A percentile compares a stretch with the other conserved stretches of the same genome.
phyloP scores from a whole-genome alignment of 2,113 vertebrate genomes.

The Athene noctua region DNA sequence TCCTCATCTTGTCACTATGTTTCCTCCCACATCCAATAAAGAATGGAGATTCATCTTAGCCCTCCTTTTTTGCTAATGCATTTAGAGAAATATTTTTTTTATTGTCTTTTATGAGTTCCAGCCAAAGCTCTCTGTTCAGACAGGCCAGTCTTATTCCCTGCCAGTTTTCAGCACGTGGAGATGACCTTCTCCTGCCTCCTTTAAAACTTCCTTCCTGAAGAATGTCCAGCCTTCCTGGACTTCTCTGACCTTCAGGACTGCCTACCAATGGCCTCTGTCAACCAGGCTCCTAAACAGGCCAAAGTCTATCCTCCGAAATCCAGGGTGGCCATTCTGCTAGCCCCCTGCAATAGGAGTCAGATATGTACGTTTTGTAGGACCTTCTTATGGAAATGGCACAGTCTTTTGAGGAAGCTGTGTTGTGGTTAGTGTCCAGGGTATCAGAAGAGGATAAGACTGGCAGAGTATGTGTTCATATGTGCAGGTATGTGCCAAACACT shows the following conservation, averaged over 20 bases:
- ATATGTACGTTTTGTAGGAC: neutral
- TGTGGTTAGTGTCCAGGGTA: accelerated
- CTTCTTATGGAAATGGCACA: neutral
- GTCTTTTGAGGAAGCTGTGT: neutral
- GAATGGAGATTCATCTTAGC: too few relatives aligned
- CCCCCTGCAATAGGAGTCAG: neutral
- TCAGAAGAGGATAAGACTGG: neutral
- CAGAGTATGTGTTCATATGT: neutral
- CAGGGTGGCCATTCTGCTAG: neutral
- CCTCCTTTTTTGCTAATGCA: neutral
- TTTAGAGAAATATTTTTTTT: neutral
- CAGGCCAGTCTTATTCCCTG: neutral
- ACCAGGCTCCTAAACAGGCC: neutral
- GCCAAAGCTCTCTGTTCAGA: neutral
- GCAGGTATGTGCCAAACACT: neutral
- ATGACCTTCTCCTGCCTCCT: neutral
- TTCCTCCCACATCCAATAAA: neutral
- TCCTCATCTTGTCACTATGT: neutral
- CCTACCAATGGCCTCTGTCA: neutral
- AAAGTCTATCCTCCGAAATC: neutral
- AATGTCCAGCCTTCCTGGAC: neutral
- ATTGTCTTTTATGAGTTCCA: neutral
- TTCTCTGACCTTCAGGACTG: neutral
- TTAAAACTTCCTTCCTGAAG: neutral
- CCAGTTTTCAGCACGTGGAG: neutral